Evolutionary conservation across 2,113 vertebrate species (phyloP).

Genomic region (Oceanites oceanicus): DNA sequence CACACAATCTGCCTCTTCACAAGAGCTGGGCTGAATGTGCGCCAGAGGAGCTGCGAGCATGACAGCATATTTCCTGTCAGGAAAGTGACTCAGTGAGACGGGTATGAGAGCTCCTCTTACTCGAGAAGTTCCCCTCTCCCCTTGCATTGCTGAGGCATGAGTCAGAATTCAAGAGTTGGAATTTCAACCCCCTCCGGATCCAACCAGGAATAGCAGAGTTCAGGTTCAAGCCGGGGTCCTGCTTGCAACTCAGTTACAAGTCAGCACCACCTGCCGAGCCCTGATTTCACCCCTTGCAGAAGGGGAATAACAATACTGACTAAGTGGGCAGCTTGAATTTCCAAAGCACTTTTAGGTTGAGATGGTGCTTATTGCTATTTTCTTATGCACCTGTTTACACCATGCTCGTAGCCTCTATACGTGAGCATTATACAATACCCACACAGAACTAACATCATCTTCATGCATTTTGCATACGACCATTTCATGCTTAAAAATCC

Average conservation of each 20-base stretch:
- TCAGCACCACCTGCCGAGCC: accelerated
- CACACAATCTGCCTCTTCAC: slow-evolving; percentile 79
- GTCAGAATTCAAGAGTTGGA: slow-evolving; percentile 58
- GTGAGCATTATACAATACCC: neutral
- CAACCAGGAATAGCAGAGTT: neutral
- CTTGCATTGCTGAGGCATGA: slow-evolving; percentile 54
- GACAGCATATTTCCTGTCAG: slow-evolving; percentile 77
- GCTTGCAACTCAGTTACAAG: neutral
- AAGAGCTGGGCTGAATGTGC: slow-evolving; percentile 58
- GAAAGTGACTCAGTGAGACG: slow-evolving; percentile 66
- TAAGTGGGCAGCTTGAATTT: neutral
- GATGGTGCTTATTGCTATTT: neutral
- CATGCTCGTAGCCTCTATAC: accelerated
- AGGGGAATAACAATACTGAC: neutral
- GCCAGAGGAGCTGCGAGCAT: slow-evolving; percentile 68
- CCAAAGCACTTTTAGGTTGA: neutral
- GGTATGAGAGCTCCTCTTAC: slow-evolving; percentile 68
- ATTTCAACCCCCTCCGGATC: neutral
- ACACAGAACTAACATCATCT: neutral
- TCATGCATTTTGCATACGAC: neutral
- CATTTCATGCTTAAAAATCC: neutral
- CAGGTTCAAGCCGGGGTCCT: neutral
- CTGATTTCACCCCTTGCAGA: neutral
- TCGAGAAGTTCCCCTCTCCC: slow-evolving; percentile 50
- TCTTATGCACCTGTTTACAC: accelerated